Evolutionary conservation across 92 coral and sea anemone species (phyloP).

Genomic region (Actinostola sp.): DNA sequence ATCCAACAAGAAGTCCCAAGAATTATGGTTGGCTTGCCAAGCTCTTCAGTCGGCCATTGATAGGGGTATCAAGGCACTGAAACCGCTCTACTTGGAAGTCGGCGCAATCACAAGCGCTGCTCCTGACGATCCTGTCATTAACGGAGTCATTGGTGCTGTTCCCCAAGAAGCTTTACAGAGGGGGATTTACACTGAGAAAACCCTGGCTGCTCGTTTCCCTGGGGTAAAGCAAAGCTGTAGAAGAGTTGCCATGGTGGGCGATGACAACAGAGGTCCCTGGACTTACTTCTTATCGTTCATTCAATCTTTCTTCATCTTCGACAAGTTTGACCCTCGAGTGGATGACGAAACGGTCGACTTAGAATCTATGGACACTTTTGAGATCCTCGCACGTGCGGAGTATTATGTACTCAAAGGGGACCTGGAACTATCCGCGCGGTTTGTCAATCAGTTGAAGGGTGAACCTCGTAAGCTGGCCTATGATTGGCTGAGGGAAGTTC

Average conservation of each 20-base stretch:
- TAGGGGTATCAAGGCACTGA: constrained; percentile 48
- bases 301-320: constrained; percentile 91
- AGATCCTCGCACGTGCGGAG: constrained; percentile 88
- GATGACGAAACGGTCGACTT: constrained; percentile 82
- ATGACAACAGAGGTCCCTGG: constrained; percentile 85
- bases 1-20: constrained; percentile 79
- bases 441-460: constrained; percentile 93
- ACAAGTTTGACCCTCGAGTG: constrained; percentile 71
- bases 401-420: constrained; percentile 85
- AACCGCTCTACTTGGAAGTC: constrained; percentile 66
- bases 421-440: constrained; percentile 92
- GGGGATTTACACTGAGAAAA: constrained; percentile 81
- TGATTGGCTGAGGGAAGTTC: constrained; percentile 92
- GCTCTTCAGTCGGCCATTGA: constrained; percentile 83
- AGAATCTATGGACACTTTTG: constrained; percentile 81
- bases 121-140: constrained; percentile 65
- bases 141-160: constrained; percentile 71
- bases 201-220: constrained; percentile 79
- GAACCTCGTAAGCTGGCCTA: constrained; percentile 88
- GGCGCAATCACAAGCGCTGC: constrained; percentile 77
- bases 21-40: constrained; percentile 92
- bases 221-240: constrained; percentile 79
- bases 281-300: constrained; percentile 80
- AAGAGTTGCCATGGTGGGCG: constrained; percentile 95
- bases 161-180: constrained; percentile 75